Base-by-base conservation (phyloP, 2,113 vertebrate species). In the Cyrtonyx montezumae region DNA sequence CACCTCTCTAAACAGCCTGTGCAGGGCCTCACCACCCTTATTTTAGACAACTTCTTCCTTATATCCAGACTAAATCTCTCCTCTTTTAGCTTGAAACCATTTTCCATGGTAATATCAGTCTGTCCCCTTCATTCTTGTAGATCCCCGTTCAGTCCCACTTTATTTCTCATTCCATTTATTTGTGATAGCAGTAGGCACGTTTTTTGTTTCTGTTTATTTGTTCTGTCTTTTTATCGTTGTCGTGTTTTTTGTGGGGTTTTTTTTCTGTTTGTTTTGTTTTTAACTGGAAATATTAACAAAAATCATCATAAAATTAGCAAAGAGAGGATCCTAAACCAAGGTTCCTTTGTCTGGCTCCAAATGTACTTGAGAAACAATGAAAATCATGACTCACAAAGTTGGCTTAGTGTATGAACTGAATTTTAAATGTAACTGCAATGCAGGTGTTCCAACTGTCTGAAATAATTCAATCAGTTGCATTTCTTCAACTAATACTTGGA, bases 401-500 rank as follows among this genome's bases (percentile, higher is more conserved):
- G 95, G 91, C 96, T 95, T 93, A 49, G 84, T 74, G 51, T 95
- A 90, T 88, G 84, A 88, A 95, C 82, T 84, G 96, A 96, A 97
- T 97, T 95, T 90, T 96, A 97, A 97, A 90, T 93, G 88, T 58
- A 91, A 92, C 97, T 97, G 97, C 97, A 97, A 96, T 97, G 97
- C 97, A 97, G 97, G 96, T 96, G 84, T 79, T 95, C 79, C 59
- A 88, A 93, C 34, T 79, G 90, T 49, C 88, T 36, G 55, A 79
- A 88, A 86, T 97, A 96, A 97, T 95, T 96, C 36, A 55, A 67
- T 88, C 90, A 81, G 92, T 79, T 56, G 40, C 19, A 48, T 88
- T 96, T 90, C 71, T 74, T 87, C 58, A 63, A 28, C 34, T 55
- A 53, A 90, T 58, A 15, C 46, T 70, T 74, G 30, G 36, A 30